Conservation (phyloP, 2,113 vertebrate species). For the Lycocorax pyrrhopterus region DNA sequence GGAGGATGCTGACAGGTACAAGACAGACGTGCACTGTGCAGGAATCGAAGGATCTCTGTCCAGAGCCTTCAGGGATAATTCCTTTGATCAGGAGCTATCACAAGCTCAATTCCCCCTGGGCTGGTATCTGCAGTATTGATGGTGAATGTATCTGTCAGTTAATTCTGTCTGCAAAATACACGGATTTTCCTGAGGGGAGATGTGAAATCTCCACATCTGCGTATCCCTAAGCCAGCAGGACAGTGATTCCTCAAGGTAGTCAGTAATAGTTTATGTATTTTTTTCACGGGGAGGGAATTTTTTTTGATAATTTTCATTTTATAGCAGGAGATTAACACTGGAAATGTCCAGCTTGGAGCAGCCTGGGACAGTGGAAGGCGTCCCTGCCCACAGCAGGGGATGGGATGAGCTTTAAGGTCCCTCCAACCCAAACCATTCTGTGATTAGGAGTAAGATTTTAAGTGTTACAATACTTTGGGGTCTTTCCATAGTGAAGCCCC, state of each 20-base stretch:
- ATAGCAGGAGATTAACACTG: not conserved
- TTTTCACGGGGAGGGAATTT: accelerated
- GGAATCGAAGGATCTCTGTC: not conserved
- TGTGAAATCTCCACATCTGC: not conserved
- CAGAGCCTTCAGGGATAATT: not conserved
- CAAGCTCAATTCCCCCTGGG: not conserved
- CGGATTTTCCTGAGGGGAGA: not conserved
- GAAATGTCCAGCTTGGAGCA: not conserved
- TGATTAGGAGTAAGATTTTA: not conserved
- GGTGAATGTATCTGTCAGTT: not conserved
- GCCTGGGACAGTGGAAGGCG: not conserved
- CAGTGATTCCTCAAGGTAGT: not conserved
- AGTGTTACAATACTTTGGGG: accelerated
- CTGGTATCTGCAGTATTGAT: not conserved
- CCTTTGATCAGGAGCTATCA: not conserved
- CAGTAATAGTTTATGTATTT: not conserved
- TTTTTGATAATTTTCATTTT: not conserved
- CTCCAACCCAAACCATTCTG: not conserved
- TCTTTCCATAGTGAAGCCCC: not conserved
- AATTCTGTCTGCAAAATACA: not conserved
- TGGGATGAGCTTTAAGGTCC: accelerated
- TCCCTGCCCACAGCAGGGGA: not conserved
- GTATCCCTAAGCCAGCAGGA: not conserved
- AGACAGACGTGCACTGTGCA: accelerated
- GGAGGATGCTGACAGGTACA: not conserved